Percentiles rank a stretch among this genome's conserved stretches.
Evolutionary conservation across 2,888 invertebrate species (phyloP).

Genomic region (Dioctria rufipes): DNA sequence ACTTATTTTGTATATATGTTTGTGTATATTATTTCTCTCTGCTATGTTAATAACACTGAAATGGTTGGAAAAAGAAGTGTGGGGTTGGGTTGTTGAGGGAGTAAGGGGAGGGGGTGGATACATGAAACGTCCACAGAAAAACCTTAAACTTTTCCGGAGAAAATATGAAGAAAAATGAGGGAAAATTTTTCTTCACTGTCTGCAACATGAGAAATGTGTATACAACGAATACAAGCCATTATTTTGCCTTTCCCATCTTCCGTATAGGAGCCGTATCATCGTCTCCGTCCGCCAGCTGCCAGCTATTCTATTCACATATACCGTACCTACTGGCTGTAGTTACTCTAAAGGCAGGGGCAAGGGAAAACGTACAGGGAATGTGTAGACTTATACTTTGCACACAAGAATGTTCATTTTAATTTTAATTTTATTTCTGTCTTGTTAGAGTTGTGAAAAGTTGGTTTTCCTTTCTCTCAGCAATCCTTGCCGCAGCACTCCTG

Average conservation of each 20-base stretch:
- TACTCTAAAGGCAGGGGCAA: not conserved
- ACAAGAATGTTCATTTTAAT: slow-evolving; percentile 38
- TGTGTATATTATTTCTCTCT: not conserved
- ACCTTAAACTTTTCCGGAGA: slow-evolving; percentile 47
- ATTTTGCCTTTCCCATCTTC: slow-evolving; percentile 28
- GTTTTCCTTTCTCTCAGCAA: not conserved
- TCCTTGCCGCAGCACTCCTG: too few relatives aligned
- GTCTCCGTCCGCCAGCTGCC: not conserved
- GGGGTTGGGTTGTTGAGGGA: not conserved
- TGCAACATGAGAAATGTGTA: slow-evolving; percentile 42
- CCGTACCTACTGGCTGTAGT: not conserved
- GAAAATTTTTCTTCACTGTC: slow-evolving; percentile 44
- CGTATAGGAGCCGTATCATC: too few relatives aligned
- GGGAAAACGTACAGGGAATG: slow-evolving; percentile 8
- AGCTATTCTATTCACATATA: not conserved
- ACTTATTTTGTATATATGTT: not conserved
- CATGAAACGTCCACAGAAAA: slow-evolving; percentile 47
- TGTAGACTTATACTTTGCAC: slow-evolving; percentile 19
- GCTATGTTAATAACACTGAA: not conserved
- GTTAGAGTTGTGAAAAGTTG: slow-evolving; percentile 34
- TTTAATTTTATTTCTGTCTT: slow-evolving; percentile 34
- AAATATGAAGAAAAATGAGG: slow-evolving; percentile 50
- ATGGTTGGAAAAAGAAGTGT: not conserved
- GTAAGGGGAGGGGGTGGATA: slow-evolving; percentile 9
- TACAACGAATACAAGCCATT: slow-evolving; percentile 45